Evolutionary conservation across 1,140 invertebrate species (phyloP).

Genomic region (Aplysia californica): DNA sequence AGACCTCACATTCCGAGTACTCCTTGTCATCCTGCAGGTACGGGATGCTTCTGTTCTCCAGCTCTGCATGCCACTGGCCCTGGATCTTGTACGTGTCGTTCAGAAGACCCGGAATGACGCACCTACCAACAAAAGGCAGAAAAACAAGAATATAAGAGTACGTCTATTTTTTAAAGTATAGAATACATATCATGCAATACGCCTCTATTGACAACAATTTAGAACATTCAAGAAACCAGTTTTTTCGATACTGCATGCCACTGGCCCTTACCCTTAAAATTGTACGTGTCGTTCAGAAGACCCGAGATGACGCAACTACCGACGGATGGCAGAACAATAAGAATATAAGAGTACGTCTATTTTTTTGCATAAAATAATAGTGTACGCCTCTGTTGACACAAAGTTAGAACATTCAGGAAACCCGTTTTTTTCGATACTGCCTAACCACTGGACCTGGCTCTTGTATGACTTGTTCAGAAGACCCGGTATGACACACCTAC

Average conservation of each 20-base stretch:
- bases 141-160: not conserved
- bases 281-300: not conserved
- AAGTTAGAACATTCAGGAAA: not conserved
- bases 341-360: not conserved
- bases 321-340: not conserved
- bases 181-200: not conserved
- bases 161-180: not conserved
- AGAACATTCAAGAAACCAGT: not conserved
- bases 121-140: not conserved
- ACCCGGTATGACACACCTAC: not conserved
- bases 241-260: not conserved
- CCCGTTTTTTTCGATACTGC: not conserved
- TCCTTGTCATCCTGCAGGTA: not conserved
- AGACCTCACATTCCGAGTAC: not conserved
- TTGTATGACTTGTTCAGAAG: not conserved
- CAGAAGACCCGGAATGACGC: not conserved
- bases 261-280: not conserved
- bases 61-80: not conserved
- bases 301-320: not conserved
- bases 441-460: not conserved
- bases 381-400: not conserved
- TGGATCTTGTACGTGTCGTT: not conserved
- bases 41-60: not conserved
- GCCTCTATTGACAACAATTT: not conserved
- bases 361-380: not conserved